Base-by-base conservation (phyloP, 2,113 vertebrate species). In the Junco hyemalis region DNA sequence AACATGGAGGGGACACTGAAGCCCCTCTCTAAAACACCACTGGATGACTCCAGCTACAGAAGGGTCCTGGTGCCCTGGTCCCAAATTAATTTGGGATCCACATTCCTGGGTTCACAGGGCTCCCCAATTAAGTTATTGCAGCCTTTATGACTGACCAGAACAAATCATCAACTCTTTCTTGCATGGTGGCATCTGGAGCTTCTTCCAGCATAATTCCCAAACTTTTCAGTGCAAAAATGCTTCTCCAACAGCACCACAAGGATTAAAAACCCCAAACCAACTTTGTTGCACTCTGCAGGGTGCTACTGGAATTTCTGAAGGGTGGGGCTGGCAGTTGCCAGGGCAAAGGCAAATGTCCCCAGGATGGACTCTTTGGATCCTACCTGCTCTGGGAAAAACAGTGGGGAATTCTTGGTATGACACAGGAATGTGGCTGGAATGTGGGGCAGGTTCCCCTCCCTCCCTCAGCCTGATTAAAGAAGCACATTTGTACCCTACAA, bases 271-370 rank as follows among this genome's bases (percentile, higher is more conserved):
- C 24, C 54, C 25, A 53, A 47, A 42, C 4, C 14, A 57, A 50
- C 5, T 35, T 51, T 20, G 8, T 73, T 17, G 12, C 18, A 11
- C 33, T 21, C 57, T 56, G 2, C 14, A 36, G 54, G 44, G 12
- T 13, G 47, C 44, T 31, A 10, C 25, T 40, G 66, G 35, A 14
- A 16, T 31, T 76, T 66, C 69, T 24, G 36, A 26, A 26, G 36
- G n/a, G 47, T 12, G 35, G 18, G 24, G 65, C 54, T 65, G 50
- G 61, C 35, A 70, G 14, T 8, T 19, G 28, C 13, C 50, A 26
- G 12, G 50, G 24, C 31, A 56, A 0, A 0, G 33, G 57, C 42
- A 71, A 56, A 36, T 0, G 0, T n/a, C n/a, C 24, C 17, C 8
- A 12, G 42, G n/a, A 57, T 35, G 8, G 44, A 25, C 10, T 36